phyloP scores from a whole-genome alignment of 2,888 invertebrate genomes.

The Vanessa cardui region DNA sequence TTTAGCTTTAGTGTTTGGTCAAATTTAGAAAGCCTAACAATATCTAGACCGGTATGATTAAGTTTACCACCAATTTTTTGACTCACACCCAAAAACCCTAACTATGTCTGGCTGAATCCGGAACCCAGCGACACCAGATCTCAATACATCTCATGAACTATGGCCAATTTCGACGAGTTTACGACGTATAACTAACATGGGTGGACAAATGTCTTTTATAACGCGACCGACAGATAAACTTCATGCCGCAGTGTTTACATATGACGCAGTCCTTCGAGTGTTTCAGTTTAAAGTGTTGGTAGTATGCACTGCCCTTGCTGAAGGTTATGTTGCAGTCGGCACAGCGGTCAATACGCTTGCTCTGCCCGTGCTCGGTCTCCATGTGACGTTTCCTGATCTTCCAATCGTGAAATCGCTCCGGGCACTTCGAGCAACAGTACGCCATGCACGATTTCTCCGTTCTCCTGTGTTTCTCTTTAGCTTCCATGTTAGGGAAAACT shows the following conservation, averaged over 20 bases:
- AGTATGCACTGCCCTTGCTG: conserved; percentile 61
- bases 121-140: too few species aligned
- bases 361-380: conserved; percentile 64
- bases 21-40: too few species aligned
- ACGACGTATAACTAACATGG: conserved; percentile 34
- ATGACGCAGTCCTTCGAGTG: conserved; percentile 67
- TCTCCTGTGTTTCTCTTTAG: conserved; percentile 66
- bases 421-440: conserved; percentile 68
- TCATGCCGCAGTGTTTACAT: conserved; percentile 71
- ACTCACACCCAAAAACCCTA: too few species aligned
- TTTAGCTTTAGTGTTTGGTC: too few species aligned
- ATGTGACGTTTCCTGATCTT: conserved; percentile 65
- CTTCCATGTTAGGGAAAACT: conserved; percentile 70
- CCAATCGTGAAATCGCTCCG: conserved; percentile 68
- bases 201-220: conserved; percentile 63
- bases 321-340: conserved; percentile 66
- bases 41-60: too few species aligned
- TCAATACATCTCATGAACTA: too few species aligned
- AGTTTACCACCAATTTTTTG: too few species aligned
- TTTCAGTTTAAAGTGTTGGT: conserved; percentile 68
- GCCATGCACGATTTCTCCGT: conserved; percentile 71
- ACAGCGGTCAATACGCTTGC: conserved; percentile 59
- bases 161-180: not conserved
- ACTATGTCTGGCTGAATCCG: too few species aligned
- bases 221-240: conserved; percentile 64